Conservation (phyloP, 23 tunicate species). For the Phallusia fumigata region DNA sequence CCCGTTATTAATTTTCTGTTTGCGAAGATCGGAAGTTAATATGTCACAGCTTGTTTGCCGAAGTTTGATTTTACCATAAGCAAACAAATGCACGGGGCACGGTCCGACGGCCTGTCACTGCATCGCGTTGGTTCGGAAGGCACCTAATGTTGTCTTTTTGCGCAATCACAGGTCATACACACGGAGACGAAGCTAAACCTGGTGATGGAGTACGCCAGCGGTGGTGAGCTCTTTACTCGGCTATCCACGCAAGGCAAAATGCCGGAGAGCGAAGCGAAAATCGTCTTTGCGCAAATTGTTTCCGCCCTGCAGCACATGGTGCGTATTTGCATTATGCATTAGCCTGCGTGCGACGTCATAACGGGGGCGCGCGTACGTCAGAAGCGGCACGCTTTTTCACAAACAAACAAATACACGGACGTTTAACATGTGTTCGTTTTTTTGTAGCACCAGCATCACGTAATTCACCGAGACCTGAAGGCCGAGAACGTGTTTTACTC, state of each 20-base stretch:
- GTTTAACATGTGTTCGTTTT: not conserved
- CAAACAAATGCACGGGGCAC: not conserved
- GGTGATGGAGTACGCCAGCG: constrained; percentile 89
- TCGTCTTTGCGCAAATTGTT: constrained; percentile 75
- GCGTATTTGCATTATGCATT: not conserved
- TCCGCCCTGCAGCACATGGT: constrained; percentile 97
- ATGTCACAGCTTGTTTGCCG: not conserved
- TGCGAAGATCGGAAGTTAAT: not conserved
- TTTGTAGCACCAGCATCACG: constrained; percentile 76
- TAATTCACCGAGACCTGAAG: constrained; percentile 85
- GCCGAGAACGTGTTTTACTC: constrained; percentile 89
- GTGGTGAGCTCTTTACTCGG: constrained; percentile 79
- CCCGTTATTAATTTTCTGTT: not conserved
- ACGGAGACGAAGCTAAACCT: constrained; percentile 62
- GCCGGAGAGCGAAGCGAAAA: constrained; percentile 75
- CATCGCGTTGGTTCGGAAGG: too few relatives aligned
- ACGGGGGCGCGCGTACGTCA: not conserved
- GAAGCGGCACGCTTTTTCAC: not conserved
- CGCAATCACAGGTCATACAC: constrained; percentile 68
- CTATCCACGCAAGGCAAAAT: constrained; percentile 86
- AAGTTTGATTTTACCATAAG: constrained; percentile 3
- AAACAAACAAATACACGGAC: not conserved
- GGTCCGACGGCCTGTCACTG: not conserved
- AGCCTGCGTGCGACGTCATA: not conserved
- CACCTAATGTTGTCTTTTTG: not conserved